A percentile compares a stretch with the other conserved stretches of the same genome.
Evolutionary conservation across 2,113 vertebrate species (phyloP).

Genomic region (Caretta caretta): DNA sequence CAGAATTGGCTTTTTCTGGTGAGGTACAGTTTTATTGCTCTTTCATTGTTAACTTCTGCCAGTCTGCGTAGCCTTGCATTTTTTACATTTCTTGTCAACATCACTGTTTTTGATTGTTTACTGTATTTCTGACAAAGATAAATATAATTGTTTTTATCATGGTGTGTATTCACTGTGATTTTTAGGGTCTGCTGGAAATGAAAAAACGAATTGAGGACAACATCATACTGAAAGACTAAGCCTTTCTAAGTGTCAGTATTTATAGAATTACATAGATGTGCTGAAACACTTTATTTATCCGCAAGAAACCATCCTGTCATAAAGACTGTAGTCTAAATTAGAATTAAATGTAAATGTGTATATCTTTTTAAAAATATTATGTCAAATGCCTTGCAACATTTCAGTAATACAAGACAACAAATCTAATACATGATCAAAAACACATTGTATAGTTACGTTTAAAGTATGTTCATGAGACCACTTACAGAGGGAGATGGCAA

Average conservation of each 20-base stretch:
- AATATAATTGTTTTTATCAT: not conserved
- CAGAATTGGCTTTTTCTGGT: not conserved
- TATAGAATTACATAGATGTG: not conserved
- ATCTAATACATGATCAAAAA: not conserved
- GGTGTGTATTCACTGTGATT: not conserved
- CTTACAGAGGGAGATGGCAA: not conserved
- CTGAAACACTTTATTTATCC: not conserved
- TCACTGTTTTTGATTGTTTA: not conserved
- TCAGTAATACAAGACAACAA: not conserved
- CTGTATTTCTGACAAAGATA: not conserved
- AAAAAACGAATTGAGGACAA: not conserved
- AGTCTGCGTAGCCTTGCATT: accelerated
- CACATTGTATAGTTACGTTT: not conserved
- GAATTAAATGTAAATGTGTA: too few relatives aligned
- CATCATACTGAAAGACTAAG: not conserved
- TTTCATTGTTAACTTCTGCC: not conserved
- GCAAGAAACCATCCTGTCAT: not conserved
- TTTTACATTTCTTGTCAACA: not conserved
- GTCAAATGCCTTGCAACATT: not conserved
- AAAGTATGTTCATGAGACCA: not conserved
- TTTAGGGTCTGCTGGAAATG: not conserved
- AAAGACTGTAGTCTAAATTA: not conserved
- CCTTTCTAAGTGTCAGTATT: not conserved
- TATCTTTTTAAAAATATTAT: not conserved
- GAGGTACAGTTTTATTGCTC: not conserved